Base-by-base conservation (phyloP, 2,113 vertebrate genomes). In the Gorsachius goisagi region DNA sequence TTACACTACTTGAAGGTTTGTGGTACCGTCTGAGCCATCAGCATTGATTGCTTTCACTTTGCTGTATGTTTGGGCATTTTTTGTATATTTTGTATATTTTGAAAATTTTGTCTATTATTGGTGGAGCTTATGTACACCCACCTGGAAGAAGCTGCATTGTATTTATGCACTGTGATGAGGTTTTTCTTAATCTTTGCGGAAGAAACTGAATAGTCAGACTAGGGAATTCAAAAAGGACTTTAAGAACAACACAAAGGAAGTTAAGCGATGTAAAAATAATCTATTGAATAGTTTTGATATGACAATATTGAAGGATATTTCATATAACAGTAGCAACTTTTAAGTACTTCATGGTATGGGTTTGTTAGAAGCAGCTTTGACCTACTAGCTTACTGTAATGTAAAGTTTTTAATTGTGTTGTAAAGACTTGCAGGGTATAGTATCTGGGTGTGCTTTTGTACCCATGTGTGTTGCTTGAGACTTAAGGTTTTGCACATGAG, bases 41-140 rank as follows among this genome's bases (percentile, higher is more conserved):
- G 37, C 27, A 28, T 67, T 80, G 66, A 53, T 59, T 96, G 47
- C 60, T 92, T 95, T 92, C 21, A 85, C 59, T 93, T 95, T 72
- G 30, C 23, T 72, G 8, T 84, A 18, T 76, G 68, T 81, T 91
- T 90, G 64, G 83, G 17, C 81, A 78, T n/a, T n/a, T n/a, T n/a
- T n/a, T n/a, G n/a, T n/a, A n/a, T n/a, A n/a, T n/a, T n/a, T n/a
- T 75, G 37, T 85, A 59, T 74, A 22, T 94, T 95, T 69, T 95
- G 91, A 94, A 97, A 86, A 72, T 86, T 87, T 89, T 87, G 69
- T 9, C 30, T 90, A 2, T 76, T 50, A 8, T 55, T 93, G 50
- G 23, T 95, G 56, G 89, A 97, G n/a, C 49, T 69, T 83, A 76
- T 67, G 39, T 58, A 69, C 39, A 89, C 19, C n/a, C 58, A 47